Evolutionary conservation across 2,888 invertebrate species (phyloP).

Genomic region (Poecilobothrus nobilitatus): DNA sequence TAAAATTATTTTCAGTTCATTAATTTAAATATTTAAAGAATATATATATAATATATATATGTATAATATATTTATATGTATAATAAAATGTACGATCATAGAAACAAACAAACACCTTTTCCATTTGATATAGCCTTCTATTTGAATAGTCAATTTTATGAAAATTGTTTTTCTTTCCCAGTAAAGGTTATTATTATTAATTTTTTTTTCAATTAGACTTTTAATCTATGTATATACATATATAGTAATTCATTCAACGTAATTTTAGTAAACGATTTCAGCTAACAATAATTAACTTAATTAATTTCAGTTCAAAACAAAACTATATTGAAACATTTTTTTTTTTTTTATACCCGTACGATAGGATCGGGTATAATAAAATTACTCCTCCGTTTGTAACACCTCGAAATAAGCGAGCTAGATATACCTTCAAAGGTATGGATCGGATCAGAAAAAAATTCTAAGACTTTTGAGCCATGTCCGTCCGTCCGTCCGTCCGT

Average conservation of each 20-base stretch:
- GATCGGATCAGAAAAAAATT: too few species aligned
- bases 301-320: not conserved
- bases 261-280: not conserved
- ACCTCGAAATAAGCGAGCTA: too few species aligned
- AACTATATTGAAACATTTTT: not conserved
- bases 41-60: not conserved
- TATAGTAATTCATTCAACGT: not conserved
- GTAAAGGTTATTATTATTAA: too few species aligned
- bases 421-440: too few species aligned
- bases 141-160: not conserved
- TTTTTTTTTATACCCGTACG: too few species aligned
- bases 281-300: conserved; percentile 6
- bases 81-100: not conserved
- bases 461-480: too few species aligned
- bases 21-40: not conserved
- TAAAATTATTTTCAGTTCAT: conserved; percentile 1
- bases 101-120: not conserved
- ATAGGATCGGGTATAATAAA: too few species aligned
- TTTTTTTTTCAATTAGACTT: too few species aligned
- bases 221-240: not conserved
- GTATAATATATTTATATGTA: too few species aligned
- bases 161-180: not conserved
- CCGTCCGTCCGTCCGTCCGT: too few species aligned
- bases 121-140: not conserved
- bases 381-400: too few species aligned